phyloP scores from a whole-genome alignment of 1,140 invertebrate species.

The Leguminivora glycinivorella region DNA sequence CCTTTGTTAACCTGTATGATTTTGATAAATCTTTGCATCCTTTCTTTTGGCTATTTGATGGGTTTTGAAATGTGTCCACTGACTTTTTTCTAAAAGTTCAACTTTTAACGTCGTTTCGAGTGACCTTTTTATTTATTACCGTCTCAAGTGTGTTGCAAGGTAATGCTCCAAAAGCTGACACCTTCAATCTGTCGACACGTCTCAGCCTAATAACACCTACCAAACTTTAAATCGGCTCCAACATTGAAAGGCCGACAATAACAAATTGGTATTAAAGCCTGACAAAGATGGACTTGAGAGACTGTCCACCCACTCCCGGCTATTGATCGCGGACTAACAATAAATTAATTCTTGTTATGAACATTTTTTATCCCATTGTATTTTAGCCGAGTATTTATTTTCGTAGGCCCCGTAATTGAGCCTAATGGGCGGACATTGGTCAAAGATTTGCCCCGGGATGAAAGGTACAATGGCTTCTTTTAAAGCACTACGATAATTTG shows the following conservation, averaged over 20 bases:
- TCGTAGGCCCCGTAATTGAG: constrained; percentile 56
- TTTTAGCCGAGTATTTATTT: constrained; percentile 63
- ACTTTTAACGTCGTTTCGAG: neutral
- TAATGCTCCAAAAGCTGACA: constrained; percentile 22
- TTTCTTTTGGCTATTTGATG: constrained; percentile 50
- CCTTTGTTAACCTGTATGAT: constrained; percentile 64
- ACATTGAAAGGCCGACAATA: constrained; percentile 72
- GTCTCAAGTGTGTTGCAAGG: constrained; percentile 15
- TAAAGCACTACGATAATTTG: constrained; percentile 30
- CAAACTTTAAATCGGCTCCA: constrained; percentile 70
- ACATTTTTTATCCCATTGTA: constrained; percentile 72
- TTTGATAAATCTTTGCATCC: constrained; percentile 47
- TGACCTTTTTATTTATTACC: constrained; percentile 15
- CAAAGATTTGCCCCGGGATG: constrained; percentile 58
- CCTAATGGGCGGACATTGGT: constrained; percentile 71
- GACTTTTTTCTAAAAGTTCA: constrained; percentile 35
- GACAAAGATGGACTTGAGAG: constrained; percentile 77
- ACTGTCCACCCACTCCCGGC: constrained; percentile 74
- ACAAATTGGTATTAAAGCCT: constrained; percentile 77
- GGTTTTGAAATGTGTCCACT: constrained; percentile 39
- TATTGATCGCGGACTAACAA: constrained; percentile 72
- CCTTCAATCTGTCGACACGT: constrained; percentile 27
- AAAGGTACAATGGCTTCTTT: constrained; percentile 45
- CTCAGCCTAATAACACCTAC: constrained; percentile 52
- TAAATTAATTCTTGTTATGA: constrained; percentile 78